Base-by-base conservation (phyloP, 2,797 vertebrate species). In the Melanotaenia parkinsoni region DNA sequence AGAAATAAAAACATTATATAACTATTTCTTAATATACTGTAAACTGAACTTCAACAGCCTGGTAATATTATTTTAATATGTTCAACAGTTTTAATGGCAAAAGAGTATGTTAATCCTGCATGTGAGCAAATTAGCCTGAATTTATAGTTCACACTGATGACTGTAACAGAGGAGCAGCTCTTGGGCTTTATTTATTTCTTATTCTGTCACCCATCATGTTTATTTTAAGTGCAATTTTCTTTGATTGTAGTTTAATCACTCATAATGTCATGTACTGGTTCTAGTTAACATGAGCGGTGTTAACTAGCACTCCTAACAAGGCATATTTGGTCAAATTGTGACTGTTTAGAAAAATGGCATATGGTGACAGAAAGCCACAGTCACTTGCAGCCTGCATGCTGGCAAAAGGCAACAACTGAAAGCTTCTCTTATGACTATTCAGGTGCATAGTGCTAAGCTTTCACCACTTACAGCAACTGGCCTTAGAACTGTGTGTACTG, bases 381-480 rank as follows among this genome's bases (percentile, higher is more conserved):
- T 8, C 53, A 56, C 53, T 56, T 18, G 53, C 18, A 45, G 7
- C 6, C 45, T 8, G 53, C 14, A 28, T 28, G 53, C 43, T 26
- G 22, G 51, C 4, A 22, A 26, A 54, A 28, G 24, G 8, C 2
- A 20, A 45, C 16, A 45, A 20, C 43, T 28, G 24, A 54, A 28
- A 38, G 45, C 40, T 62, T 65, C 4, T 7, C 1, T 45, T 43
- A 18, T 43, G 40, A 43, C 40, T 43, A 30, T 43, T 67, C 35
- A 61, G 51, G 28, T 71, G 28, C 45, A 14, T 40, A 61, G 30
- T 40, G 47, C 35, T 5, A 53, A 22, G 50, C 59, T 58, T 74
- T 43, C 63, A 61, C 20, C 64, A 68, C 61, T 61, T 37, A 72
- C 67, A 74, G 79, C 76, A 67, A 70, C 69, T 80, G 63, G 66